Percentiles rank a stretch among this genome's conserved stretches.
These are phyloP conservation scores for Auanema sp. DNA, from an alignment of 2,888 invertebrate genomes.

Conservation along the genomic window DNA sequence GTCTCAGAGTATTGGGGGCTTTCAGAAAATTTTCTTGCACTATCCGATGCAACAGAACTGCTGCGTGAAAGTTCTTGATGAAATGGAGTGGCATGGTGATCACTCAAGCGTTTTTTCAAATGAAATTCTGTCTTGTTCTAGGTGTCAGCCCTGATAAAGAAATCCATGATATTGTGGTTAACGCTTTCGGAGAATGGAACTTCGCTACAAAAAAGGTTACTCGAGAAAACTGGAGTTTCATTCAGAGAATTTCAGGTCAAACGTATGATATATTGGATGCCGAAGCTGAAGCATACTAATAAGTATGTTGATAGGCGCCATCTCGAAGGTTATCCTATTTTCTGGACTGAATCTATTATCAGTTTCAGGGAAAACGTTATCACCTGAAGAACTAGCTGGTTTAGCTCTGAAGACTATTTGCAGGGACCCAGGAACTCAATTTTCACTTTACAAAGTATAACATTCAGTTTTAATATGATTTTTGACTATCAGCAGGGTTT, in stretches of 20 bases:
- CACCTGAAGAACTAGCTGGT: conserved; percentile 52
- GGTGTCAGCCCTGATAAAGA: conserved; percentile 89
- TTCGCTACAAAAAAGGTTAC: conserved; percentile 66
- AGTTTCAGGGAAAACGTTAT: conserved; percentile 30
- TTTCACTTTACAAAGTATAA: conserved; percentile 49
- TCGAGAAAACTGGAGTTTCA: too few relatives aligned
- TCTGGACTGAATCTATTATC: neutral
- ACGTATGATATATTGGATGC: conserved; percentile 74
- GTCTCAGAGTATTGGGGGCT: too few relatives aligned
- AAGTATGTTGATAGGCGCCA: conserved; percentile 77
- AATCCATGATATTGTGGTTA: conserved; percentile 79
- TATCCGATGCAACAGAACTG: conserved; percentile 94
- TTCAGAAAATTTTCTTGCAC: conserved; percentile 87
- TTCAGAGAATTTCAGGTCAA: conserved; percentile 50
- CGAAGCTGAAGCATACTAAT: conserved; percentile 86
- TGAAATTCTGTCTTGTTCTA: conserved; percentile 60
- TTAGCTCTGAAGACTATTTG: conserved; percentile 60
- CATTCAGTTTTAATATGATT: conserved; percentile 1
- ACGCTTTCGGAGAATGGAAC: conserved; percentile 80
- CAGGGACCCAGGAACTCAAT: conserved; percentile 55
- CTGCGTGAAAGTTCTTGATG: conserved; percentile 82
- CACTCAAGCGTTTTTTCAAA: too few relatives aligned
- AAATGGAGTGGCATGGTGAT: conserved; percentile 90
- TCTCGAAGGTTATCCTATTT: conserved; percentile 41
- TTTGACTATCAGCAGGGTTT: neutral